Evolutionary conservation across 2,797 vertebrate genomes (phyloP).

Genomic region (Aulostomus chinensis): DNA sequence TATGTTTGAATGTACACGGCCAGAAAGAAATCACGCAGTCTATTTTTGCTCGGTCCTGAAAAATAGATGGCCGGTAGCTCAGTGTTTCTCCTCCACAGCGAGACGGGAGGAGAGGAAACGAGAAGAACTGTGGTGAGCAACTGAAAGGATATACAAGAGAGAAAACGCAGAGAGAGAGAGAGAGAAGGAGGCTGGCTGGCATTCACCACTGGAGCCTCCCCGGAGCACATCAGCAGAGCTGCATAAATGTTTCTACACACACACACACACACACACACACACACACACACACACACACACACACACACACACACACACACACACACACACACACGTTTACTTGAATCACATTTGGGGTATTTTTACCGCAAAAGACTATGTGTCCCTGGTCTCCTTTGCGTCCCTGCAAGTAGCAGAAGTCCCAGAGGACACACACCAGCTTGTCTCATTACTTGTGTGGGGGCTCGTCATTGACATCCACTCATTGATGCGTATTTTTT

Average conservation of each 20-base stretch:
- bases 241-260: constrained; percentile 73
- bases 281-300: constrained; percentile 5
- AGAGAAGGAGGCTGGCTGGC: constrained; percentile 40
- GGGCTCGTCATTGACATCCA: too few species aligned
- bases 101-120: constrained; percentile 1
- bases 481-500: too few species aligned
- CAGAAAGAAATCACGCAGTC: constrained; percentile 28
- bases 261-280: constrained; percentile 38
- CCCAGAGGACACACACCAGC: too few species aligned
- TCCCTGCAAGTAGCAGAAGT: too few species aligned
- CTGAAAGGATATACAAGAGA: constrained; percentile 15
- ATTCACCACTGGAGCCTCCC: constrained; percentile 60
- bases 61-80: constrained; percentile 60
- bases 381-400: too few species aligned
- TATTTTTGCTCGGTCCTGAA: constrained; percentile 66
- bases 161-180: constrained; percentile 21
- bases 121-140: constrained; percentile 16
- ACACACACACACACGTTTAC: too few species aligned
- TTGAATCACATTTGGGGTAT: too few species aligned
- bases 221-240: constrained; percentile 59
- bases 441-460: too few species aligned
- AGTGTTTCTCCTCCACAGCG: constrained; percentile 5
- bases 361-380: too few species aligned
- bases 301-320: too few species aligned
- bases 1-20: constrained; percentile 1